These are phyloP conservation scores for Abrostola triplasia DNA, from an alignment of 2,888 invertebrate genomes.

Conservation along the genomic window DNA sequence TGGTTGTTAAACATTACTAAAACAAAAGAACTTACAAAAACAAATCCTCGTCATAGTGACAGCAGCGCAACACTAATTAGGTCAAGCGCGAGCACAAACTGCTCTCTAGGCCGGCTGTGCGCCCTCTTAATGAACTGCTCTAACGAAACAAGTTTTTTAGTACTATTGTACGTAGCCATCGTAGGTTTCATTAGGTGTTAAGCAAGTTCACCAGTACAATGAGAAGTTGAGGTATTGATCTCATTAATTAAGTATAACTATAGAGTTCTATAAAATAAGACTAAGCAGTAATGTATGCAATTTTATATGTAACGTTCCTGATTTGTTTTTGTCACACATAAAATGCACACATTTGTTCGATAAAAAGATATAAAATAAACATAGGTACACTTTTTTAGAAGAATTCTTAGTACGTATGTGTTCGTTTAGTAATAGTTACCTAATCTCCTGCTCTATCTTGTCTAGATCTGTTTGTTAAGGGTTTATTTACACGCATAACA, in stretches of 20 bases:
- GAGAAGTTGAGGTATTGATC: conserved; percentile 16
- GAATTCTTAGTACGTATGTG: too few relatives aligned
- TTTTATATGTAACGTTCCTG: too few relatives aligned
- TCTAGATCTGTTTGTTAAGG: too few relatives aligned
- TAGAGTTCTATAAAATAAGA: neutral
- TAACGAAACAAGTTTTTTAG: conserved; percentile 80
- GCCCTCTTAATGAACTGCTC: conserved; percentile 82
- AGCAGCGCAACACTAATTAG: conserved; percentile 77
- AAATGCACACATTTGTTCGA: too few relatives aligned
- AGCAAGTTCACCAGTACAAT: conserved; percentile 25
- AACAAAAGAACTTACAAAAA: conserved; percentile 72
- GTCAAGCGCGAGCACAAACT: conserved; percentile 80
- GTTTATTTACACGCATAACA: too few relatives aligned
- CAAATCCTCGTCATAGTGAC: conserved; percentile 74
- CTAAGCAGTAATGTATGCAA: neutral
- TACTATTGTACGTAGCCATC: conserved; percentile 62
- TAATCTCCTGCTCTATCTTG: too few relatives aligned
- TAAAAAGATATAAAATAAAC: too few relatives aligned
- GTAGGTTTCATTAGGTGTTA: conserved; percentile 42
- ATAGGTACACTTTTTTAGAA: too few relatives aligned
- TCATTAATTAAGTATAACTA: conserved; percentile 7
- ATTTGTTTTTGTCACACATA: too few relatives aligned
- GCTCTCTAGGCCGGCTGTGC: conserved; percentile 69
- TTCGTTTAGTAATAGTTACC: too few relatives aligned
- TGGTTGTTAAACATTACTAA: conserved; percentile 59